Evolutionary conservation across 2,888 invertebrate genomes (phyloP).

Genomic region (Deroplatys truncata): DNA sequence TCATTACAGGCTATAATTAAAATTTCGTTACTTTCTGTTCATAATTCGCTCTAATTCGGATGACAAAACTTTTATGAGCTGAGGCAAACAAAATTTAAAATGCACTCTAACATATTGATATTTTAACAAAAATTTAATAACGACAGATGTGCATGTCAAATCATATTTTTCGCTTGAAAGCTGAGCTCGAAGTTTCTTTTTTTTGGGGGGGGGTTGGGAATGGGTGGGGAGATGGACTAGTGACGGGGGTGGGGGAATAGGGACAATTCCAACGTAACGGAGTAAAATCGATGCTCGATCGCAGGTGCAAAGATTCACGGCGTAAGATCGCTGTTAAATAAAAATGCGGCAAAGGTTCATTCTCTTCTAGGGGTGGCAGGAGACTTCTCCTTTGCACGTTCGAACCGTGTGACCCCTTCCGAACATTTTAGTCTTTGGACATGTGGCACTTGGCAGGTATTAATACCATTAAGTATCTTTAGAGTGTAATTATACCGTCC

Average conservation of each 20-base stretch:
- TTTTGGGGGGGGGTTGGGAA: neutral
- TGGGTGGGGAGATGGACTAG: neutral
- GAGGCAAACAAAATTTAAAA: neutral
- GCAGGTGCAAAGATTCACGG: neutral
- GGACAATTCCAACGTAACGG: neutral
- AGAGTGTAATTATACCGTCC: too few relatives aligned
- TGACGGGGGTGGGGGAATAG: neutral
- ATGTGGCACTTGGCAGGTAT: too few relatives aligned
- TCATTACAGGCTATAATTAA: neutral
- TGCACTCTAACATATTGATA: neutral
- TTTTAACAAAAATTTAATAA: neutral
- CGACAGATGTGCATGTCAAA: neutral
- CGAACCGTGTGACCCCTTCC: too few relatives aligned
- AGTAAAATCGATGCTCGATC: neutral
- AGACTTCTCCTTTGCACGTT: neutral
- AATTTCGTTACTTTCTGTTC: neutral
- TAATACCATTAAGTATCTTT: too few relatives aligned
- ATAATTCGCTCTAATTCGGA: neutral
- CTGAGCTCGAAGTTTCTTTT: neutral
- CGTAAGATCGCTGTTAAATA: neutral
- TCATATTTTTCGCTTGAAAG: neutral
- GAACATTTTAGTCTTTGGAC: too few relatives aligned
- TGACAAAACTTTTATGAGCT: neutral
- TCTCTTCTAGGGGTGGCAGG: neutral
- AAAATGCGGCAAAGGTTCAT: neutral